Evolutionary conservation across 35 echinoderm and acorn worm genomes (phyloP).

Genomic region (Anneissia japonica): DNA sequence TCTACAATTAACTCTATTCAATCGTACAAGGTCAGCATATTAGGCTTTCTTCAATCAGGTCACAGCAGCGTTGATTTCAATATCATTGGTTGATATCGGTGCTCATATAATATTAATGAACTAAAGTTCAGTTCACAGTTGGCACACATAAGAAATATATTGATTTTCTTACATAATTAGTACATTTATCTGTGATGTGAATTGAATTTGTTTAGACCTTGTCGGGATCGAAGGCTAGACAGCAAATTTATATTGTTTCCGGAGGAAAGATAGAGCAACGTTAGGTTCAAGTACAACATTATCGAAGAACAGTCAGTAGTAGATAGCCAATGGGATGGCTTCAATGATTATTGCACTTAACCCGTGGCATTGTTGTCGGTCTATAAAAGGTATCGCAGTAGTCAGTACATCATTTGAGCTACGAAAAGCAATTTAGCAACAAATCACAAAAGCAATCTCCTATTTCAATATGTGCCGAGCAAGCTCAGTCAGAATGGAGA

Average conservation of each 20-base stretch:
- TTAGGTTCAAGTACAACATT: too few relatives aligned
- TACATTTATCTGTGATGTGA: too few relatives aligned
- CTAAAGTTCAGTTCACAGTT: not conserved
- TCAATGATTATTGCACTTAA: too few relatives aligned
- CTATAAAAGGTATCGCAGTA: not conserved
- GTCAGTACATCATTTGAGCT: not conserved
- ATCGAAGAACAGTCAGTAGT: too few relatives aligned
- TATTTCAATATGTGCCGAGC: not conserved
- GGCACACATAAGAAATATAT: not conserved
- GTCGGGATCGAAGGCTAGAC: not conserved
- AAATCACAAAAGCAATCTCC: not conserved
- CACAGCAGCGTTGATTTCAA: not conserved
- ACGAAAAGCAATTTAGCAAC: not conserved
- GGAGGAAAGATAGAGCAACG: too few relatives aligned
- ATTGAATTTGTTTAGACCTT: too few relatives aligned
- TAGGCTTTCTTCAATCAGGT: too few relatives aligned
- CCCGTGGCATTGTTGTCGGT: not conserved
- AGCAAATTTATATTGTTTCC: too few relatives aligned
- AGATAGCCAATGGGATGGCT: too few relatives aligned
- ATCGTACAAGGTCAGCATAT: too few relatives aligned
- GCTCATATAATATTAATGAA: not conserved
- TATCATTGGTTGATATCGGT: not conserved
- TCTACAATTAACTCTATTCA: too few relatives aligned
- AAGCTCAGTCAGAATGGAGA: not conserved
- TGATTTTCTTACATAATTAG: too few relatives aligned